Conservation (phyloP, 2,797 vertebrate genomes). For the Nannoperca australis region DNA sequence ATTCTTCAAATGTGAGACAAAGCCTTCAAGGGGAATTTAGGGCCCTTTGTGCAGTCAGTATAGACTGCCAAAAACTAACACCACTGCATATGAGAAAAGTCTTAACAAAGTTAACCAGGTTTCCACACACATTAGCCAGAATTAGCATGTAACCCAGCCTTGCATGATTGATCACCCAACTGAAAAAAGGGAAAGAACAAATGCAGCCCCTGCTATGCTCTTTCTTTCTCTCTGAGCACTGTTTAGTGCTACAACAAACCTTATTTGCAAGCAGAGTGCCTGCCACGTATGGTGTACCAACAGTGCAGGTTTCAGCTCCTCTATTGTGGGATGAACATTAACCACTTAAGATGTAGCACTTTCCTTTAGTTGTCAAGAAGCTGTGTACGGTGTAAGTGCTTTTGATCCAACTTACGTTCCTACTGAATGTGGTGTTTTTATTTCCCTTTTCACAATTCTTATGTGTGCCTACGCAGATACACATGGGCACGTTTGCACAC, state of each 20-base stretch:
- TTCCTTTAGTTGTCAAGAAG: conserved; percentile 33
- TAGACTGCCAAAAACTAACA: conserved; percentile 15
- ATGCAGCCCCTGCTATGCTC: not conserved
- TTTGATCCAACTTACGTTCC: conserved; percentile 36
- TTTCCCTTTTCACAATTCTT: conserved; percentile 36
- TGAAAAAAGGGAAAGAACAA: conserved; percentile 9
- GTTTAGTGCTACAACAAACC: conserved; percentile 41
- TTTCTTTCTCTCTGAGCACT: conserved; percentile 22
- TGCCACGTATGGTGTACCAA: conserved; percentile 28
- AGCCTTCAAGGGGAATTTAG: conserved; percentile 9
- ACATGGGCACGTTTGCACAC: not conserved
- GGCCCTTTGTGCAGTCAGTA: conserved; percentile 2
- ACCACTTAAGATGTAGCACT: conserved; percentile 50
- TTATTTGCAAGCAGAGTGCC: conserved; percentile 40
- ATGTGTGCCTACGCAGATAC: conserved; percentile 4
- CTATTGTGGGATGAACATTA: conserved; percentile 55
- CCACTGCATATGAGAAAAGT: conserved; percentile 8
- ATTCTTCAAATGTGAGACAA: conserved; percentile 40
- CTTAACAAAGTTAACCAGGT: conserved; percentile 19
- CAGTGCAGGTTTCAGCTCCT: conserved; percentile 56
- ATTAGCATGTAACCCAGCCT: conserved; percentile 19
- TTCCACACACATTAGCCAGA: conserved; percentile 32
- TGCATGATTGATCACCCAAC: conserved; percentile 33
- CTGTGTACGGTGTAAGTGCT: conserved; percentile 22
- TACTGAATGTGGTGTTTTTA: conserved; percentile 31